Conservation (phyloP, 2,888 invertebrate genomes). For the Blomia tropicalis region DNA sequence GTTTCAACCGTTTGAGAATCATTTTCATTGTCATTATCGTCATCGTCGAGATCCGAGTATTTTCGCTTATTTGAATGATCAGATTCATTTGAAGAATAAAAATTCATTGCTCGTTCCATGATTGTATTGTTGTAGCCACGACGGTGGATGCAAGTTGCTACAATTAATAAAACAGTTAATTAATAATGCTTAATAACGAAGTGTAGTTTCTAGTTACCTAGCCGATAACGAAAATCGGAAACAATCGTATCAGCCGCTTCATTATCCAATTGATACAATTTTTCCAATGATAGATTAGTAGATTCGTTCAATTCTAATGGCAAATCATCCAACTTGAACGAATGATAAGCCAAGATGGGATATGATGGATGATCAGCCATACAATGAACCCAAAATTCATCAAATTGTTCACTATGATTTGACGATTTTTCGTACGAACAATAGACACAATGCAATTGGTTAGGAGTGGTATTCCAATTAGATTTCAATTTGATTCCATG, state of each 20-base stretch:
- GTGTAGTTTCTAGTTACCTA: slow-evolving; percentile 1
- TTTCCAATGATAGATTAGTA: neutral
- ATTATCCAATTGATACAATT: neutral
- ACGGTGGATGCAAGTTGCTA: neutral
- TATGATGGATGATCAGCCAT: neutral
- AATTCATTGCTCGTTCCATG: neutral
- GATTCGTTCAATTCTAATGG: neutral
- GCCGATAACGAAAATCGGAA: neutral
- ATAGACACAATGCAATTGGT: neutral
- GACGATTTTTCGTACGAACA: neutral
- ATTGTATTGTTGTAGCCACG: neutral
- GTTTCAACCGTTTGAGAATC: too few species aligned
- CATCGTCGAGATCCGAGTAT: neutral
- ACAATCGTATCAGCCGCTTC: neutral
- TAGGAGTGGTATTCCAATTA: too few species aligned
- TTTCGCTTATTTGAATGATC: neutral
- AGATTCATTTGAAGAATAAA: too few species aligned
- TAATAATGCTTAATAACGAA: neutral
- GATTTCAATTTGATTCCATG: neutral
- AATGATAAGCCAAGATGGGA: slow-evolving; percentile 11
- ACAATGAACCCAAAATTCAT: neutral
- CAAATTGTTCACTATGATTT: neutral
- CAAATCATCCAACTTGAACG: too few species aligned
- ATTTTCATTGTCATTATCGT: too few species aligned
- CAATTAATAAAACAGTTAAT: neutral